Evolutionary conservation across 2,797 vertebrate genomes (phyloP).

Genomic region (Gymnodraco acuticeps): DNA sequence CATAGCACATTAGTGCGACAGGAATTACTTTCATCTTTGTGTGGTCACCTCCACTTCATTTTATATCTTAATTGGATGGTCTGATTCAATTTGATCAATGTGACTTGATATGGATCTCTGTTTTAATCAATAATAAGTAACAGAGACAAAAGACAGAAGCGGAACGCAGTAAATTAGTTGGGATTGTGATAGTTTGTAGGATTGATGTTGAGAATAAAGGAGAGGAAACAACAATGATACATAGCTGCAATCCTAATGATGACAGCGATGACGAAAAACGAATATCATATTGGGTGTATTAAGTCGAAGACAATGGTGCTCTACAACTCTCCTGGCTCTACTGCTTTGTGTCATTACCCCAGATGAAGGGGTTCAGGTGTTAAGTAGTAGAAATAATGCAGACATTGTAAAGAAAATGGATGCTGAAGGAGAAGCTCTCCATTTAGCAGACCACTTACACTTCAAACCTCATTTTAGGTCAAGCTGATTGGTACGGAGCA

Average conservation of each 20-base stretch:
- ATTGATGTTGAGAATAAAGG: no score
- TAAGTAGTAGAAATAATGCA: background rate
- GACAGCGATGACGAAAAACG: background rate
- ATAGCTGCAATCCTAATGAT: background rate
- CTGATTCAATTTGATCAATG: background rate
- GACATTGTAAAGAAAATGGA: background rate
- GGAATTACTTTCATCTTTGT: slow-evolving; percentile 1
- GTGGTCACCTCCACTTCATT: background rate
- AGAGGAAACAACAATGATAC: no score
- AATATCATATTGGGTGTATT: background rate
- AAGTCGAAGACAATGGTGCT: background rate
- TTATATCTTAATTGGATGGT: slow-evolving; percentile 12
- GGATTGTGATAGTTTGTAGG: background rate
- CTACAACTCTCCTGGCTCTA: no score
- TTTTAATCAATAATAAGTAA: background rate
- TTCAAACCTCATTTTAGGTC: background rate
- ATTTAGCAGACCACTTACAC: background rate
- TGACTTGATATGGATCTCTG: background rate
- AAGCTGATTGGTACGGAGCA: no score
- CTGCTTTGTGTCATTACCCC: no score
- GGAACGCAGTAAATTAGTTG: background rate
- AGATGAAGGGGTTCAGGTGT: background rate
- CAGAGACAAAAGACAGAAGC: background rate
- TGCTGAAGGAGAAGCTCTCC: background rate
- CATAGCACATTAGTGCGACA: background rate